Evolutionary conservation across 2,797 vertebrate species (phyloP), one percentile per base, ranked within the genome.

Genomic region (Anomalospiza imberbis): DNA sequence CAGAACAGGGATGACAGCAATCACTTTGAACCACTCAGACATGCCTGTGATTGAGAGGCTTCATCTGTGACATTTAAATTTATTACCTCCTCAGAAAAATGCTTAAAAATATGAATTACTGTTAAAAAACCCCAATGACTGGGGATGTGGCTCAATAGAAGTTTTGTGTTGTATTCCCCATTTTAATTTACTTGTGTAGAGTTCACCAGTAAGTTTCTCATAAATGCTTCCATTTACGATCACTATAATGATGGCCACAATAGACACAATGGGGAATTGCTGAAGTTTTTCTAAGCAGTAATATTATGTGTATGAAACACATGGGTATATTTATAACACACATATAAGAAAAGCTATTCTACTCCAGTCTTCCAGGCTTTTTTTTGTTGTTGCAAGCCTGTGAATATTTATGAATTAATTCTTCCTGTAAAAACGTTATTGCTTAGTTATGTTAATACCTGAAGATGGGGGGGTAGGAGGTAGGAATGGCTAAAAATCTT

Each of bases 401-500:
- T 36, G 12, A 68, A 58, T 51, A 36, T 45, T 85, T 65, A 63
- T 71, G 12, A 83, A 67, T 13, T 0, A 58, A 20, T 84, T 17
- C 5, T 77, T 89, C 75, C 13, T 19, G 10, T 51, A 17, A 83
- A 85, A 80, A 83, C 2, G 7, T 45, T 62, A 28, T n/a, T 60
- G 3, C 1, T 55, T 63, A 79, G 12, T 48, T 58, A 73, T 58
- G 24, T 34, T 44, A 72, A 5, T 38, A 77, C 15, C 29, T 66
- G 36, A 24, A 47, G 14, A 31, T 28, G 6, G 3, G 2, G 3
- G 4, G 2, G 4, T 70, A 34, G 2, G 4, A 75, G 7, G 9
- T 51, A 75, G 21, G 16, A 58, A 17, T 24, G 44, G 7, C 13
- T 66, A 44, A 63, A 94, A 77, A 58, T 36, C n/a, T 67, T 80